Base-by-base conservation (phyloP, 2,797 vertebrate genomes). In the Lepus townsendii region DNA sequence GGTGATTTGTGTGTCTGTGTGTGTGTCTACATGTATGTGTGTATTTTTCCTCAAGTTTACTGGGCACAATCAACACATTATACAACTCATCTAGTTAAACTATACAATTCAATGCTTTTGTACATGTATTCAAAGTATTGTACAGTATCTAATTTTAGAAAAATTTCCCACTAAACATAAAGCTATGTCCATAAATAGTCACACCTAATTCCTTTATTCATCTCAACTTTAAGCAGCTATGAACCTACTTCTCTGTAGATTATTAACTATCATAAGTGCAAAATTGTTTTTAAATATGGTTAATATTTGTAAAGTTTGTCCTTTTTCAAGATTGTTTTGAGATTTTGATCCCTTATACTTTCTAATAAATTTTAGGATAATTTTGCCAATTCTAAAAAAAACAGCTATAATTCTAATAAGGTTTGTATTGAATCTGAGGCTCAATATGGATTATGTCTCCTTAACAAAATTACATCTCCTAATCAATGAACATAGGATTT, bases 301-400 rank as follows among this genome's bases (percentile, higher is more conserved):
- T 17, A 88, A 69, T 26, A 76, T 76, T 80, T 91, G 16, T 80
- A 71, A 91, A 71, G 50, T 30, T 9, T 84, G 22, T 75, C 79
- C 17, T 38, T 89, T 85, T 13, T 62, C 24, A 47, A 38, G 12
- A 38, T n/a, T 52, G 3, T 76, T 71, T 73, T 75, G 3, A n/a
- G 3, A 27, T 85, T 24, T 26, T 57, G 11, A 52, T 60, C 2
- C 26, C 5, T 77, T 73, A 5, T 1, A 63, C 7, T 90, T 47
- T 12, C 7, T 50, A 14, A 22, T 0, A 75, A 68, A 30, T 35
- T 79, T 88, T 65, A 76, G 26, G 24, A 54, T 80, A 24, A 54
- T 27, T 11, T 50, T 57, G 4, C 19, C 5, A 60, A 60, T 82
- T 88, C 88, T 6, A 79, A n/a, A 3, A 83, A 72, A 76, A 83